Base-by-base conservation (phyloP, 1,140 invertebrate species). In the Tetranychus urticae region DNA sequence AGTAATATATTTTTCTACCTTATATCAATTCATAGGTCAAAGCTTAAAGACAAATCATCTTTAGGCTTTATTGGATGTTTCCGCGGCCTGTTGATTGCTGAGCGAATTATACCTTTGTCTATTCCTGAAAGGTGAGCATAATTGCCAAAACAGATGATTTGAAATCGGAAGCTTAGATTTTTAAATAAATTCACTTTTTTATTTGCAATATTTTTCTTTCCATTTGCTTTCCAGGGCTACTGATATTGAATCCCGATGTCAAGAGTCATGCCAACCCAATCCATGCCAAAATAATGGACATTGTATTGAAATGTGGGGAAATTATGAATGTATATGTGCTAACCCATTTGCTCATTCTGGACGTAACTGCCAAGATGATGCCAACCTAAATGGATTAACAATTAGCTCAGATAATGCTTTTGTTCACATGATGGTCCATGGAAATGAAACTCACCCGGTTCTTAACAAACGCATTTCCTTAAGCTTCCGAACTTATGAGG, bases 51-150 rank as follows among this genome's bases (percentile, higher is more conserved):
- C 8, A 36, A 34, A n/a, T 84, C 87, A 2, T 80, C 81, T 60
- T 83, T 88, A 75, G 88, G 88, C 7, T 77, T 93, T 31, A 89
- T 91, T 65, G 89, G 89, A 8, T 94, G 89, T 71, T 88, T 93
- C 70, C 79, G 88, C 67, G 88, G 88, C 33, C 73, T 93, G 45
- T 85, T 89, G 0, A 87, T 92, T 14, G 92, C 92, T 69, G 84
- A 86, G 31, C 83, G 87, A 74, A 84, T 89, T 62, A 70, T 90
- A 92, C 69, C 85, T 94, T 63, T 86, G 88, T 70, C 84, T 84
- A 67, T 89, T 90, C 72, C 88, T 89, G 84, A 88, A 84, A n/a
- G 84, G 60, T 60, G 68, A 23, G 12, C 54, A 23, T 34, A 10
- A 56, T 23, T 10, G 54, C n/a, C 12, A 56, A 34, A 56, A 34